Conservation (phyloP, 2,888 invertebrate species). For the Oegoconia quadripuncta region DNA sequence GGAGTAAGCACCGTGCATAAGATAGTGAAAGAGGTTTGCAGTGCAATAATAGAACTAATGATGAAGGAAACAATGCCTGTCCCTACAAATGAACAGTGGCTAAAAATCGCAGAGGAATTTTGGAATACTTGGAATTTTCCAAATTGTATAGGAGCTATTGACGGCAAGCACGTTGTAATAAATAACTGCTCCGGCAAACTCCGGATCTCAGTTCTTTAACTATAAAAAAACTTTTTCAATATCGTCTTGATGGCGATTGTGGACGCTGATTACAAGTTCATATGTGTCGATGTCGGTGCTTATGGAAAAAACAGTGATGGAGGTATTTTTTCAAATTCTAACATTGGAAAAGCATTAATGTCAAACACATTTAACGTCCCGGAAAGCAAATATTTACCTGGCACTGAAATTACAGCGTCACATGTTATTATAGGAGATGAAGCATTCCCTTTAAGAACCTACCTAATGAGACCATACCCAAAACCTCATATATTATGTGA, state of each 20-base stretch:
- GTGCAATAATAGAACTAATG: conserved; percentile 11
- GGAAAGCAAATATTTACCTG: conserved; percentile 10
- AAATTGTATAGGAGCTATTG: conserved; percentile 22
- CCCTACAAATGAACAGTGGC: conserved; percentile 17
- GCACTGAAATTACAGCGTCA: conserved; percentile 9
- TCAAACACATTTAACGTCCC: conserved; percentile 9
- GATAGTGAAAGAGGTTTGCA: conserved; percentile 20
- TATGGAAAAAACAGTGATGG: conserved; percentile 19
- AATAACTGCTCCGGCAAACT: conserved; percentile 18
- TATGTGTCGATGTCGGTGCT: conserved; percentile 16
- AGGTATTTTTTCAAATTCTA: conserved; percentile 13
- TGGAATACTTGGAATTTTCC: conserved; percentile 20
- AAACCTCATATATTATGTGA: conserved; percentile 9
- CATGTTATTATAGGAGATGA: conserved; percentile 20
- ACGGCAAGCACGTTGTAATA: conserved; percentile 23
- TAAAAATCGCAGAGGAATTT: conserved; percentile 15
- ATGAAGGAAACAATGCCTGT: conserved; percentile 12
- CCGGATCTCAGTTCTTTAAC: conserved; percentile 19
- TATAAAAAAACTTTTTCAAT: conserved; percentile 19
- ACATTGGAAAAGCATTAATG: conserved; percentile 5
- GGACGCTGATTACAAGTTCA: conserved; percentile 18
- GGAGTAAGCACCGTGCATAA: conserved; percentile 20
- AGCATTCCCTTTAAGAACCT: conserved; percentile 16
- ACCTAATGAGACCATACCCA: conserved; percentile 16
- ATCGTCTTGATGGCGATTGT: conserved; percentile 20